Evolutionary conservation across 2,113 vertebrate genomes (phyloP).

Genomic region (Perca schrenkii): DNA sequence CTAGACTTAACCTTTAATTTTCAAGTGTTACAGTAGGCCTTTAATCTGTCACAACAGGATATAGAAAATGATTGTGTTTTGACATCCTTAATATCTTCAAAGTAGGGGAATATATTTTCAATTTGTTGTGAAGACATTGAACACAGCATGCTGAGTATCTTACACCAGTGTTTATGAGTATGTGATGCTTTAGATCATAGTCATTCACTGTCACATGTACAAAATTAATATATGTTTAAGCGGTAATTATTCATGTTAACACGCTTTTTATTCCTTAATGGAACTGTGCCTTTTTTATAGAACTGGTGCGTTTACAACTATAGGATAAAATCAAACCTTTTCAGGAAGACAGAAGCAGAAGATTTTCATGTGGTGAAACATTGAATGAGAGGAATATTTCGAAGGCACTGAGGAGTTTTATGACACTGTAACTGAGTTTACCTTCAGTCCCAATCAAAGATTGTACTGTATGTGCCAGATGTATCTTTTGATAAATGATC

Average conservation of each 20-base stretch:
- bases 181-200: background rate
- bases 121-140: background rate
- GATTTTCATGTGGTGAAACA: conserved; percentile 16
- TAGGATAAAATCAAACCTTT: background rate
- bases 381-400: background rate
- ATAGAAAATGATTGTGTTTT: background rate
- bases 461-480: background rate
- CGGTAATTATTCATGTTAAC: conserved; percentile 1
- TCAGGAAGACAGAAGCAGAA: background rate
- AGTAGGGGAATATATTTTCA: background rate
- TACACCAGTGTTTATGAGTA: background rate
- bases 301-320: conserved; percentile 5
- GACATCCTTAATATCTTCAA: background rate
- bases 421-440: conserved; percentile 22
- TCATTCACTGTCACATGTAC: background rate
- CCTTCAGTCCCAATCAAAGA: background rate
- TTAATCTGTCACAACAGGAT: background rate
- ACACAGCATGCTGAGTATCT: background rate
- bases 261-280: conserved; percentile 23
- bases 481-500: background rate
- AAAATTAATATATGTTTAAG: background rate
- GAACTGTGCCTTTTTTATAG: conserved; percentile 70
- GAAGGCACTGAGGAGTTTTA: background rate
- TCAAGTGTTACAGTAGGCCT: background rate
- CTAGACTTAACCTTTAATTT: background rate